Evolutionary conservation across 2,113 vertebrate genomes (phyloP), one percentile per base, ranked within the genome.

Genomic region (Rousettus leschenaultii): DNA sequence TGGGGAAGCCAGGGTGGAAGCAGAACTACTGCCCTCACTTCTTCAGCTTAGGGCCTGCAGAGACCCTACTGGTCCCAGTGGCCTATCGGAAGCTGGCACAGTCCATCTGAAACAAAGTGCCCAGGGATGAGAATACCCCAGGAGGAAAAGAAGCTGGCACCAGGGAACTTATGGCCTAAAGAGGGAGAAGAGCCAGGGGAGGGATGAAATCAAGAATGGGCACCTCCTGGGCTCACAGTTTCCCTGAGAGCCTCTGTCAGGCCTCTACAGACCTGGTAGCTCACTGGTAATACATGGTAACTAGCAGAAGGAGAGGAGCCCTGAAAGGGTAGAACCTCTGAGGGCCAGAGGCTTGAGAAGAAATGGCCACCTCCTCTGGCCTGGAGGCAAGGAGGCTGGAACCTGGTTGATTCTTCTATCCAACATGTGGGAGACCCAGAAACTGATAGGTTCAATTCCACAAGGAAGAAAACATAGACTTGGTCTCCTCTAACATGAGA

Each of bases 151-250:
- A 89, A 96, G 77, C 82, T 85, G 96, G 94, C 77, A 97, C 94
- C 86, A 96, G 94, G 91, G 88, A 96, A 97, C 96, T 96, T 96
- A 94, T 94, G 93, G 92, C 93, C 95, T 95, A 87, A 94, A 92
- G 38, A 91, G 51, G 26, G 77, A 97, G 85, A 95, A 93, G 45
- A 90, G 94, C 61, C 82, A 94, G 82, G 40, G 40, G 65, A 85
- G 73, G 85, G 51, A 95, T 96, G 43, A 96, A 97, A 97, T 59
- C 66, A 92, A 94, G 35, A 35, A 97, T 73, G 78, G 96, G 57
- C 35, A 94, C 94, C 63, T 97, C 66, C 66, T 83, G 83, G 97
- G 71, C 85, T 96, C 94, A 75, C 26, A 80, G 85, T 94, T 97
- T 87, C 93, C 93, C 96, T 93, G 66, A 97, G 74, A 84, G 55